Conservation (phyloP, 2,113 vertebrate species). For the Oncorhynchus mykiss region DNA sequence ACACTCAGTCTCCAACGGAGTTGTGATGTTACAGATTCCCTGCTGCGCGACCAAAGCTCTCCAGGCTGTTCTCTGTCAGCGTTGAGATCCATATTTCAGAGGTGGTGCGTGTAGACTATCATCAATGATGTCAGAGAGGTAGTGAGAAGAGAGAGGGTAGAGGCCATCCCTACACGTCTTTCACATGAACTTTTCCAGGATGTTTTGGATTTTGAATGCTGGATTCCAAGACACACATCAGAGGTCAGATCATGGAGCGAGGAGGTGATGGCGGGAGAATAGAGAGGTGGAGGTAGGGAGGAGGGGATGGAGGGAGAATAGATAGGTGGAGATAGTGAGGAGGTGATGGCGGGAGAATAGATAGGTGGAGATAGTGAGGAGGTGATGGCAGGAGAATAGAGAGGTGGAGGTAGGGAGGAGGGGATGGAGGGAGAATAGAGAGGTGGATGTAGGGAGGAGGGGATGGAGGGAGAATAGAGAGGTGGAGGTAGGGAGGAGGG, state of each 20-base stretch:
- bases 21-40: not conserved
- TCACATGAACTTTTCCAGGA: conserved; percentile 3
- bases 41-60: not conserved
- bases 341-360: not conserved
- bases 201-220: conserved; percentile 14
- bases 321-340: not conserved
- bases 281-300: not conserved
- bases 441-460: too few relatives aligned
- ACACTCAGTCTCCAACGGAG: not conserved
- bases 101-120: too few relatives aligned
- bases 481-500: too few relatives aligned
- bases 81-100: not conserved
- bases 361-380: too few relatives aligned
- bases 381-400: not conserved
- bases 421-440: too few relatives aligned
- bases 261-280: not conserved
- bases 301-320: not conserved
- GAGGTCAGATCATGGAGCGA: not conserved
- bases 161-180: not conserved
- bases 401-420: too few relatives aligned
- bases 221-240: not conserved
- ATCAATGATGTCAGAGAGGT: not conserved
- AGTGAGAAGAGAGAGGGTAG: not conserved
- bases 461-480: too few relatives aligned
- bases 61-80: not conserved